These are phyloP conservation scores for Dryococelus australis DNA, from an alignment of 2,888 invertebrate genomes.

Conservation along the genomic window DNA sequence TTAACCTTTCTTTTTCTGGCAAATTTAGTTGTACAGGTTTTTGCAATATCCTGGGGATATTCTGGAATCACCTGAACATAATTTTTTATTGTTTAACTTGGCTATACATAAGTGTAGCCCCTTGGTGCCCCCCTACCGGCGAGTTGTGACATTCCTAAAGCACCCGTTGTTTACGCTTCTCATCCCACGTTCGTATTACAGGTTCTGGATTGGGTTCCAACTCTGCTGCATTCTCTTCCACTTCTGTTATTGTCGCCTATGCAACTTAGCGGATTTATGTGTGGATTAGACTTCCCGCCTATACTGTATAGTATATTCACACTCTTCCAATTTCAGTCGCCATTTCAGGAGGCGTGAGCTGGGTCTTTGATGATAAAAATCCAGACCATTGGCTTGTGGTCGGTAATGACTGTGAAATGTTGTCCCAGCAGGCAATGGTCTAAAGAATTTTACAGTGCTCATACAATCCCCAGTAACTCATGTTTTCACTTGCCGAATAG, in stretches of 20 bases:
- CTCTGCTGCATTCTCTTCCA: no score
- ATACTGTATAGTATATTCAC: conserved; percentile 39
- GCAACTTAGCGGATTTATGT: neutral
- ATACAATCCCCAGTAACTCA: conserved; percentile 43
- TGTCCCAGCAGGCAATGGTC: conserved; percentile 36
- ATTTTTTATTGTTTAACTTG: neutral
- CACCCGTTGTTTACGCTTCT: neutral
- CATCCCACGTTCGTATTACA: neutral
- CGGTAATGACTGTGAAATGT: conserved; percentile 42
- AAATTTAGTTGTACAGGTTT: no score
- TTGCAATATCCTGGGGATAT: no score
- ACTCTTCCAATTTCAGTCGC: conserved; percentile 39
- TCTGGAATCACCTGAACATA: no score
- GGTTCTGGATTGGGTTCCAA: no score
- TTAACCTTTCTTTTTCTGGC: no score
- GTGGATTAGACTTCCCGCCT: conserved; percentile 34
- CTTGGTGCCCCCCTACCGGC: conserved; percentile 1
- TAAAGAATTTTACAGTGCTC: conserved; percentile 34
- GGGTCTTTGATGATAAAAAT: conserved; percentile 40
- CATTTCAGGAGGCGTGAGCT: conserved; percentile 41
- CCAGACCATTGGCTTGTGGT: conserved; percentile 43
- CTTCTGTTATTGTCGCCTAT: neutral
- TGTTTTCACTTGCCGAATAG: conserved; percentile 46
- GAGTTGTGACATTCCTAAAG: neutral
- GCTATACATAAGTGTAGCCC: neutral